Evolutionary conservation across 2,797 vertebrate genomes (phyloP).

Genomic region (Columba guinea): DNA sequence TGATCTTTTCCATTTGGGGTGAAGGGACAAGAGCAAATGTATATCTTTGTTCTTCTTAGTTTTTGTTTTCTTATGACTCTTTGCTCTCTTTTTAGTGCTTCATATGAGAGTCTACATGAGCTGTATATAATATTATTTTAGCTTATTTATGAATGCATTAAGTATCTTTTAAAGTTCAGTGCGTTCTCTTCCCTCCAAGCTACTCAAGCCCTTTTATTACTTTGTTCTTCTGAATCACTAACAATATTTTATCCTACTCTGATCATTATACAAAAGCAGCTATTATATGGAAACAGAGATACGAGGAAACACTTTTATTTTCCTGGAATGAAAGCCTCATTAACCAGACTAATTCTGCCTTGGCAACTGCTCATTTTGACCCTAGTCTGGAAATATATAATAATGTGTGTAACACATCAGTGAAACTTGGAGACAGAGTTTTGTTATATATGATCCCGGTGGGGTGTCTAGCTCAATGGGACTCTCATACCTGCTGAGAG

Average conservation of each 20-base stretch:
- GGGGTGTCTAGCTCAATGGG: not conserved
- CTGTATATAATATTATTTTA: constrained; percentile 12
- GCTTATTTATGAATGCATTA: constrained; percentile 61
- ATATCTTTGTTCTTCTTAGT: not conserved
- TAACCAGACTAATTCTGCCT: constrained; percentile 34
- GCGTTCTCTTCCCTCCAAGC: constrained; percentile 11
- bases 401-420: not conserved
- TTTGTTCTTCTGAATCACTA: constrained; percentile 42
- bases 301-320: constrained; percentile 17
- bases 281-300: constrained; percentile 11
- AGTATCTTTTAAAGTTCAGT: constrained; percentile 48
- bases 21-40: not conserved
- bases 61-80: constrained; percentile 25
- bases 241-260: constrained; percentile 28
- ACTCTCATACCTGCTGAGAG: constrained; percentile 22
- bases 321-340: constrained; percentile 48
- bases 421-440: not conserved
- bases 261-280: constrained; percentile 31
- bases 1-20: not conserved
- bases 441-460: not conserved
- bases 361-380: constrained; percentile 16
- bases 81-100: not conserved
- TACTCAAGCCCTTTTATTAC: constrained; percentile 50
- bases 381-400: not conserved
- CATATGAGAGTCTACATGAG: not conserved